Evolutionary conservation across 1,140 invertebrate genomes (phyloP).

Genomic region (Lanistes nyassanus): DNA sequence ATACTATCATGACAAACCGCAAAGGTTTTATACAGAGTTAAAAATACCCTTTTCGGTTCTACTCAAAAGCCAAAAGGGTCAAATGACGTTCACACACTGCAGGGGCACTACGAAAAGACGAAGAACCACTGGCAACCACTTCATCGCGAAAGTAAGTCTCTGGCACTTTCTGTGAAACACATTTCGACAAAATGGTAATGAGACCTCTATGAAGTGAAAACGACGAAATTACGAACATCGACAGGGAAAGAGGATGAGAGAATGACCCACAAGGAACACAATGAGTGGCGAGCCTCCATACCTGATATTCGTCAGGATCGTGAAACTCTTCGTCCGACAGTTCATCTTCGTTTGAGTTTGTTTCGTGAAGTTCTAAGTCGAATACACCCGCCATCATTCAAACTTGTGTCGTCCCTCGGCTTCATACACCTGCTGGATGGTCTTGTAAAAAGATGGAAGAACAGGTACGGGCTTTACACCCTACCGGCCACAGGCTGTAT

Average conservation of each 20-base stretch:
- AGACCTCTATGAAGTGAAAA: background rate
- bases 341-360: conserved; percentile 77
- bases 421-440: conserved; percentile 2
- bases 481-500: conserved; percentile 18
- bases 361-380: conserved; percentile 86
- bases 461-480: background rate
- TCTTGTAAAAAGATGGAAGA: background rate
- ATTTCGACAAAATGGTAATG: no score
- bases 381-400: conserved; percentile 73
- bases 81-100: no score
- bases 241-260: background rate
- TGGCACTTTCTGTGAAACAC: no score
- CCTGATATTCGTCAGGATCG: conserved; percentile 34
- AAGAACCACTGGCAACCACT: no score
- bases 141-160: no score
- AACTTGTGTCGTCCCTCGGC: conserved; percentile 51
- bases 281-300: background rate
- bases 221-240: background rate
- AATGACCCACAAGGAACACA: background rate
- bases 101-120: no score
- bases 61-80: no score
- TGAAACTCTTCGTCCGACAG: conserved; percentile 70
- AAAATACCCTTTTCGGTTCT: no score
- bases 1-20: no score
- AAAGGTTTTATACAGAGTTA: no score